Evolutionary conservation across 2,113 vertebrate species (phyloP).

Genomic region (Macrotis lagotis): DNA sequence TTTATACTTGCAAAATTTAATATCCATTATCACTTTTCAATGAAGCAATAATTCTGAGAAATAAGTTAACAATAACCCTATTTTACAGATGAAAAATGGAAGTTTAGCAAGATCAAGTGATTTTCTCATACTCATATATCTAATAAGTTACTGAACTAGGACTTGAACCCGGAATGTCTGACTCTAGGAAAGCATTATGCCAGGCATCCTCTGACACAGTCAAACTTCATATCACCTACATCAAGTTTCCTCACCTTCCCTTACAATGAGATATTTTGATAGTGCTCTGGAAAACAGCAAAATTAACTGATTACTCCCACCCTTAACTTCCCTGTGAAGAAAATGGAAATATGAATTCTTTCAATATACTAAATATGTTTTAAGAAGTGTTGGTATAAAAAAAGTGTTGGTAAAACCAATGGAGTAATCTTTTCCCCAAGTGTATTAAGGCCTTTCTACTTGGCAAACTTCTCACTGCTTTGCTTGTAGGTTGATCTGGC

Average conservation of each 20-base stretch:
- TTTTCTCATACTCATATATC: background rate
- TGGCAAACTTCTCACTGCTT: background rate
- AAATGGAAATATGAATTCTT: background rate
- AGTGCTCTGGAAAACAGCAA: background rate
- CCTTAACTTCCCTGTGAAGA: background rate
- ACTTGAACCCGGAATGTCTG: background rate
- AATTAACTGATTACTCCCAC: background rate
- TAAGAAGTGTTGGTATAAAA: background rate
- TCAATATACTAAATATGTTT: background rate
- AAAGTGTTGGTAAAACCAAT: background rate
- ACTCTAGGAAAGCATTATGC: background rate
- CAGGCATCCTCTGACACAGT: background rate
- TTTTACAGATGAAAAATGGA: background rate
- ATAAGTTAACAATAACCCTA: background rate
- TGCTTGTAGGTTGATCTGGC: background rate
- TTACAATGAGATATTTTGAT: background rate
- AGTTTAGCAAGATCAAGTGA: background rate
- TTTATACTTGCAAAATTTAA: background rate
- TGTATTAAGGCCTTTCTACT: slow-evolving; percentile 1
- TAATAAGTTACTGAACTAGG: background rate
- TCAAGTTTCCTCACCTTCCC: background rate
- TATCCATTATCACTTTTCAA: background rate
- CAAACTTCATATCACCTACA: background rate
- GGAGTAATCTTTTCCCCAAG: background rate
- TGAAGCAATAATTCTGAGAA: background rate